These are phyloP conservation scores for Pyrgilauda ruficollis DNA, from an alignment of 2,113 vertebrate genomes.

Conservation along the genomic window DNA sequence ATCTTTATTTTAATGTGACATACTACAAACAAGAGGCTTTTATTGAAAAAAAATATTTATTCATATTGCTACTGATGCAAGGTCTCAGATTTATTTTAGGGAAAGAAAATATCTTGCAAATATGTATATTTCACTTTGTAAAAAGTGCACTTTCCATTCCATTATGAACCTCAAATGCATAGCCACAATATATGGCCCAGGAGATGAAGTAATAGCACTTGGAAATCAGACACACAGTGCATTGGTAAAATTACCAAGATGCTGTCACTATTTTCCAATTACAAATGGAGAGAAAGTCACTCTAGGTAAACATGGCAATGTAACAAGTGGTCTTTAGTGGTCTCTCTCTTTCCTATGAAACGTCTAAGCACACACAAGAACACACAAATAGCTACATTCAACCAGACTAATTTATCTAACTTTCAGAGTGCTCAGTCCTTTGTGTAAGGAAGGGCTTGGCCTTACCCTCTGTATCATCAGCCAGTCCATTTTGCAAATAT, in stretches of 20 bases:
- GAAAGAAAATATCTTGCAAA: conserved; percentile 14
- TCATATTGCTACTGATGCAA: conserved; percentile 13
- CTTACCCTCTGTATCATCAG: background rate
- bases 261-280: conserved; percentile 4
- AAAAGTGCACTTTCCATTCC: background rate
- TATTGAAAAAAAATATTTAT: conserved; percentile 25
- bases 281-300: background rate
- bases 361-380: background rate
- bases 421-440: background rate
- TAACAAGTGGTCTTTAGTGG: background rate
- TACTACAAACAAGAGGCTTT: conserved; percentile 13
- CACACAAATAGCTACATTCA: background rate
- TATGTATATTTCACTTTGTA: background rate
- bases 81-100: conserved; percentile 37
- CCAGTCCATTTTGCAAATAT: background rate
- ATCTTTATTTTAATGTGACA: conserved; percentile 35
- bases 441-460: background rate
- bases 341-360: background rate
- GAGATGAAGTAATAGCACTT: background rate
- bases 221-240: background rate
- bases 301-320: background rate
- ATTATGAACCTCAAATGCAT: background rate
- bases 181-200: background rate
- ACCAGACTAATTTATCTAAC: background rate
- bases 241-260: background rate